Evolutionary conservation across 2,888 invertebrate species (phyloP), one percentile per base, ranked within the genome.

Genomic region (Punctoribates punctum): DNA sequence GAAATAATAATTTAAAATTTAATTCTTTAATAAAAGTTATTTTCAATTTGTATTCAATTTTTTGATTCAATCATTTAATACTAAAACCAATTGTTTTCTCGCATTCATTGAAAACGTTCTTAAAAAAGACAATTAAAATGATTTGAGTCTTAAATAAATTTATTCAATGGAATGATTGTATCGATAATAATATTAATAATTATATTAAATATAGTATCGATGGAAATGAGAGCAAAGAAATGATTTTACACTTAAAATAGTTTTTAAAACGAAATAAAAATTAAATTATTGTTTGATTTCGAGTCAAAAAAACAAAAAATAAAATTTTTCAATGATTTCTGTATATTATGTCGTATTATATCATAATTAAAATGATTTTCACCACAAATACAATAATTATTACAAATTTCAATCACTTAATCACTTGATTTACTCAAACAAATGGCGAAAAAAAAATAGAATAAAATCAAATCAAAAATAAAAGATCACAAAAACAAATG

Each of bases 381-480:
- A 60, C 60, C 29, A 60, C 60, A 60, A 60, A 29, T 60, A 60
- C 60, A 60, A 60, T 57, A 57, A 57, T 57, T 57, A 57, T 57
- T 57, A 57, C 57, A 25, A 57, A 27, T 27, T 17, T 60, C 60
- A 57, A 57, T 57, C 57, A 57, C 17, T 29, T 13, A 60, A 29
- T 60, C 60, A 60, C 25, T 23, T 27, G 60, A 60, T 60, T 60
- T 15, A 60, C 29, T 60, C 27, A 60, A 27, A 20, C n/a, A 20
- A 54, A 54, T 9, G 48, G 15, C 3, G 15, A 17, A 13, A 48
- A 48, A 6, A 48, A 48, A 42, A 13, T 6, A 13, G 42, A 9
- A 48, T 17, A 48, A 11, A 17, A 17, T 17, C 8, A 23, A 20
- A 57, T 23, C 25, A 57, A 25, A 57, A 57, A 42, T 57, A 23